Conservation (phyloP, 2,888 invertebrate species). For the Thelaira solivaga region DNA sequence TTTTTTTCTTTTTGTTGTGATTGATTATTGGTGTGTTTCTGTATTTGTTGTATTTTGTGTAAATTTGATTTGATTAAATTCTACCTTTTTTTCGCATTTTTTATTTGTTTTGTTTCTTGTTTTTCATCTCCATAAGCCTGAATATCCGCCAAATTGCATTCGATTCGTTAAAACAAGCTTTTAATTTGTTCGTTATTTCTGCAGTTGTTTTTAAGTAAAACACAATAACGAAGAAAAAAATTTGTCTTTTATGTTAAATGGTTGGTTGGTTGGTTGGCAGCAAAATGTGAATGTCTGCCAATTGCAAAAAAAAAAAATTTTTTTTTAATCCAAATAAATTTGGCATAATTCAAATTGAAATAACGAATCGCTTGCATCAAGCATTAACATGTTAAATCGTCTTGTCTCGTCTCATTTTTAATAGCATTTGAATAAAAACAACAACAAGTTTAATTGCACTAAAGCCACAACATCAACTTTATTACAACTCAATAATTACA, state of each 20-base stretch:
- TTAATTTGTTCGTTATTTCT: conserved; percentile 50
- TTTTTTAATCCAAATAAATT: not conserved
- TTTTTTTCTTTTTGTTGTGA: conserved; percentile 11
- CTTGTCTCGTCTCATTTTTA: not conserved
- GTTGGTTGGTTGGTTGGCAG: too few relatives aligned
- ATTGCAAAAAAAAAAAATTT: not conserved
- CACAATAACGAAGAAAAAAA: not conserved
- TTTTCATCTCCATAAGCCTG: not conserved
- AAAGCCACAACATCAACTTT: not conserved
- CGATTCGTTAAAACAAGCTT: conserved; percentile 39
- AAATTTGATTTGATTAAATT: conserved; percentile 8
- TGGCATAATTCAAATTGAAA: conserved; percentile 36
- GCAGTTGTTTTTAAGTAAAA: not conserved
- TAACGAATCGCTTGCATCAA: conserved; percentile 32
- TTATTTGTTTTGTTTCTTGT: not conserved
- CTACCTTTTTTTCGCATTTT: not conserved
- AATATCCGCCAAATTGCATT: conserved; percentile 40
- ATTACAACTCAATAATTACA: conserved; percentile 22
- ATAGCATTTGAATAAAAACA: not conserved
- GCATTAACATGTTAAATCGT: conserved; percentile 21
- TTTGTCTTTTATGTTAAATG: too few relatives aligned
- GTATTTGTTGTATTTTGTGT: not conserved
- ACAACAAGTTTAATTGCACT: not conserved
- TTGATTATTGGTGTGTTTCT: conserved; percentile 30
- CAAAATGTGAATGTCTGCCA: conserved; percentile 45